A percentile compares a stretch with the other conserved stretches of the same genome.
Evolutionary conservation across 2,888 invertebrate species (phyloP).

Genomic region (Polydrusus pterygomalis): DNA sequence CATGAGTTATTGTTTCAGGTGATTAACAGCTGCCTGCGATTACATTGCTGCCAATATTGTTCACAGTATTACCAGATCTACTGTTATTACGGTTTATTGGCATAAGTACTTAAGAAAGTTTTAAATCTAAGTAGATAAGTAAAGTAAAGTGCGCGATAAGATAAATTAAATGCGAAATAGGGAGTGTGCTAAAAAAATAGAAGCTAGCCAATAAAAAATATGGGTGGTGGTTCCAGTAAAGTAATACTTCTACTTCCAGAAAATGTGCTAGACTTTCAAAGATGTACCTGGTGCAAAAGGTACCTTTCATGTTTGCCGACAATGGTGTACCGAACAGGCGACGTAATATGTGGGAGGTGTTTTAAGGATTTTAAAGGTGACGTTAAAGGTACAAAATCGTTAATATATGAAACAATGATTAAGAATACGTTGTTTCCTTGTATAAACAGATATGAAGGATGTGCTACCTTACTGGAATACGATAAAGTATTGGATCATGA

Average conservation of each 20-base stretch:
- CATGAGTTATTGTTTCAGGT: no score
- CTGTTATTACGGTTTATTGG: no score
- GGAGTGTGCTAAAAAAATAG: no score
- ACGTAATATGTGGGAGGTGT: conserved; percentile 5
- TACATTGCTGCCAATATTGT: no score
- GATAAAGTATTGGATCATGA: conserved; percentile 15
- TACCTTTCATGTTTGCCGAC: conserved; percentile 1
- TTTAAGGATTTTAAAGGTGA: neutral
- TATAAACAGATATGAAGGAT: conserved; percentile 30
- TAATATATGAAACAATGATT: conserved; percentile 12
- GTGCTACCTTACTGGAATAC: conserved; percentile 1
- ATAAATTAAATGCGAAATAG: no score
- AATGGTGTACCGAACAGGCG: neutral
- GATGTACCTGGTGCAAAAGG: conserved; percentile 5
- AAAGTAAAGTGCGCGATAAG: no score
- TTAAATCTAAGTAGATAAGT: no score
- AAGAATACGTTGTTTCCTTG: conserved; percentile 9
- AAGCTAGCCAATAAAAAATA: neutral
- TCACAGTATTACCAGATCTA: no score
- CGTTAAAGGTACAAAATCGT: neutral
- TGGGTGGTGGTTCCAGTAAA: neutral
- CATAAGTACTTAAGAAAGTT: no score
- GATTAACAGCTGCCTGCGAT: no score
- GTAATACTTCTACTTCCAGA: conserved; percentile 15
- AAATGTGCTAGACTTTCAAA: conserved; percentile 12